Percentiles rank a stretch among this genome's conserved stretches.
phyloP scores from a whole-genome alignment of 2,113 vertebrate species.

The Nerophis ophidion region DNA sequence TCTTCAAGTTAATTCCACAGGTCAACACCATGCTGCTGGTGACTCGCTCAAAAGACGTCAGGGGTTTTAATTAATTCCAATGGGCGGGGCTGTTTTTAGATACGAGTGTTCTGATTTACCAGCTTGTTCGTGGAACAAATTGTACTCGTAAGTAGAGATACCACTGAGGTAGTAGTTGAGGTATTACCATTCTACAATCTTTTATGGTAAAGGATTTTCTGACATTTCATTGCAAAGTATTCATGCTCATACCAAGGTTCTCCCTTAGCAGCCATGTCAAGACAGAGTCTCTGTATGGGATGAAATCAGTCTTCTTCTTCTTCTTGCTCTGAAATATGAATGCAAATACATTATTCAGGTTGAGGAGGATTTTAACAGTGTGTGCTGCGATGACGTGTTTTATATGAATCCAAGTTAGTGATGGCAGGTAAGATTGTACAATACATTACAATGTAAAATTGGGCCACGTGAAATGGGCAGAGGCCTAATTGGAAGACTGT shows the following conservation, averaged over 20 bases:
- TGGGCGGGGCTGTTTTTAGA: too few relatives aligned
- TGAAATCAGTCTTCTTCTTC: conserved; percentile 98
- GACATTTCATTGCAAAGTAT: neutral
- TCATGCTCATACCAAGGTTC: conserved; percentile 83
- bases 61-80: too few relatives aligned
- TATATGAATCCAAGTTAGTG: conserved; percentile 1
- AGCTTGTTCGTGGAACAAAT: too few relatives aligned
- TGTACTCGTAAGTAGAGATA: too few relatives aligned
- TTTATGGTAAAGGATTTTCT: neutral
- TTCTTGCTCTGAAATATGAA: conserved; percentile 87
- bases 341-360: conserved; percentile 9
- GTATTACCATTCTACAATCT: too few relatives aligned
- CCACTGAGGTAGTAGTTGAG: too few relatives aligned
- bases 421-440: neutral
- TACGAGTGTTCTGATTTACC: too few relatives aligned
- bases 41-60: too few relatives aligned
- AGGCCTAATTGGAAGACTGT: conserved; percentile 7
- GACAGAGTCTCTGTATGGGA: conserved; percentile 96
- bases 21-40: too few relatives aligned
- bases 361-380: conserved; percentile 1
- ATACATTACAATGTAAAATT: conserved; percentile 9
- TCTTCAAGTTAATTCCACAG: too few relatives aligned
- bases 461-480: conserved; percentile 8
- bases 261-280: conserved; percentile 98
- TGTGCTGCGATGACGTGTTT: neutral